Evolutionary conservation across 1,140 invertebrate genomes (phyloP).

Genomic region (Pissodes strobi): DNA sequence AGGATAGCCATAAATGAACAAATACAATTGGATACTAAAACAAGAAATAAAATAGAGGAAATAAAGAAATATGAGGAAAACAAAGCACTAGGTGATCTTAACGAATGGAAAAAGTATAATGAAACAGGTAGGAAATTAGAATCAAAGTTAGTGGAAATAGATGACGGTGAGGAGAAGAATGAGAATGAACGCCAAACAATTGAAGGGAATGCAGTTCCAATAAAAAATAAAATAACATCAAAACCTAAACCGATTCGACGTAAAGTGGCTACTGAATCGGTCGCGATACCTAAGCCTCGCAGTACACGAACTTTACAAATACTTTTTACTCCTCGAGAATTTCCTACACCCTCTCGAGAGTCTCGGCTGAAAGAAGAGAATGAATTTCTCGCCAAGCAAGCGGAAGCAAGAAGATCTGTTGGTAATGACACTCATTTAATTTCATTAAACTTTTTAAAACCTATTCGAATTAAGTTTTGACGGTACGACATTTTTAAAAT

Average conservation of each 20-base stretch:
- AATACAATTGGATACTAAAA: slow-evolving; percentile 62
- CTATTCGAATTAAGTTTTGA: not conserved
- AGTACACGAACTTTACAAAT: slow-evolving; percentile 65
- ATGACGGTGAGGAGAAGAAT: not conserved
- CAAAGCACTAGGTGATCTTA: slow-evolving; percentile 68
- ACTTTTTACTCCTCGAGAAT: slow-evolving; percentile 74
- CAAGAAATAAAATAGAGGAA: slow-evolving; percentile 61
- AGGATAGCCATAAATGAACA: slow-evolving; percentile 64
- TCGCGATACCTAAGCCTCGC: slow-evolving; percentile 63
- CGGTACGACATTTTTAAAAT: not conserved
- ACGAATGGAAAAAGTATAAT: slow-evolving; percentile 62
- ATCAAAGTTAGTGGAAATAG: slow-evolving; percentile 36
- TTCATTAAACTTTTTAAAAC: not conserved
- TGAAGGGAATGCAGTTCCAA: not conserved
- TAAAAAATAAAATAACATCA: slow-evolving; percentile 23
- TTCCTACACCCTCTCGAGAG: slow-evolving; percentile 83
- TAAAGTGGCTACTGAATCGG: slow-evolving; percentile 52
- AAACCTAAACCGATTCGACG: slow-evolving; percentile 54
- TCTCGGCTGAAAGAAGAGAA: slow-evolving; percentile 74
- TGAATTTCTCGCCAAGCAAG: slow-evolving; percentile 82
- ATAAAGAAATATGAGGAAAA: slow-evolving; percentile 62
- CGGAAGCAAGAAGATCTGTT: slow-evolving; percentile 69
- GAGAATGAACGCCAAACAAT: not conserved
- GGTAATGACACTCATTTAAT: slow-evolving; percentile 56
- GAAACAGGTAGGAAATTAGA: slow-evolving; percentile 35